Base-by-base conservation (phyloP, 2,888 invertebrate species). In the Hypolimnas misippus region DNA sequence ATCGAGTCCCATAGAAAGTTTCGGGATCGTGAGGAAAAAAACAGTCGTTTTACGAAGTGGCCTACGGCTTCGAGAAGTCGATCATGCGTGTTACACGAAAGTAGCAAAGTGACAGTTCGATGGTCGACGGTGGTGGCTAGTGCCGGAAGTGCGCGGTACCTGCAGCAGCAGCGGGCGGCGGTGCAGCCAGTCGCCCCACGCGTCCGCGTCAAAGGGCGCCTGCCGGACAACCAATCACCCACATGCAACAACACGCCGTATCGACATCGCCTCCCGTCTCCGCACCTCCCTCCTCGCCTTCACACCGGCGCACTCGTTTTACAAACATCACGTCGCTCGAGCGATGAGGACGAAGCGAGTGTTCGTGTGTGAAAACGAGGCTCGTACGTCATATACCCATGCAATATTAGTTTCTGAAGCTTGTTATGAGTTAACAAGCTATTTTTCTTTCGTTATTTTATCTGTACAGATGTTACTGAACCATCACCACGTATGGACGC, bases 101-200 rank as follows among this genome's bases (percentile, higher is more conserved):
- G 25, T 19, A 46, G 2, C 21, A 8, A 33, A 12, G 33, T 8
- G 16, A 21, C 2, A n/a, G n/a, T 21, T 8, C 21, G 21, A 21
- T 12, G n/a, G 21, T 6, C n/a, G 25, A 8, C 1, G 17, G 17
- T 42, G 42, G 7, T 17, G 42, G 16, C 16, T 16, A 40, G 42
- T 14, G 21, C 56, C 46, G 14, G 50, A 52, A 33, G 35, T 12
- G 17, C 12, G 63, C 38, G 42, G 63, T 57, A 96, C 96, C 96
- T 96, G 96, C 93, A 96, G 94, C 92, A 96, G 95, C 93, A 96
- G 94, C 91, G 96, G 95, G 92, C 96, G 95, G 90, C 89, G 94
- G 93, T 91, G 93, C 91, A 92, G 93, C 94, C 92, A 93, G 89
- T 91, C 92, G 81, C 84, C 82, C 92, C 92, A 92, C 78, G 76